phyloP scores from a whole-genome alignment of 2,888 invertebrate species.

The Thumatha senex region DNA sequence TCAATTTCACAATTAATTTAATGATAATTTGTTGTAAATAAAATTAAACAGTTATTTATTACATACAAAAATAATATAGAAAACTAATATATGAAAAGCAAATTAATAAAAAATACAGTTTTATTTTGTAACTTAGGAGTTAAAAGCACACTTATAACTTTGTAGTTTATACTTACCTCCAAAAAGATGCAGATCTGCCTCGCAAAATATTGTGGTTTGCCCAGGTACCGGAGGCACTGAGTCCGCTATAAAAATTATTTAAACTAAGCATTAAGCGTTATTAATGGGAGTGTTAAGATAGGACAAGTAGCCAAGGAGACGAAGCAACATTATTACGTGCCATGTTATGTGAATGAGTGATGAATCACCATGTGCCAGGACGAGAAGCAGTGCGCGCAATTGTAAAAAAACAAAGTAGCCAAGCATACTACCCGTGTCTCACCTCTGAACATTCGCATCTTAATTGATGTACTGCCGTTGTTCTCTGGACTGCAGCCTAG shows the following conservation, averaged over 20 bases:
- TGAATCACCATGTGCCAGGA: not conserved
- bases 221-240: constrained; percentile 4
- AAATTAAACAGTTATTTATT: no score
- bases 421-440: constrained; percentile 24
- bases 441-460: constrained; percentile 39
- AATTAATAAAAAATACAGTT: not conserved
- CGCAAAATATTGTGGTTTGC: not conserved
- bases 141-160: not conserved
- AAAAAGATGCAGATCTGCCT: not conserved
- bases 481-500: constrained; percentile 32
- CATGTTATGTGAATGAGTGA: not conserved
- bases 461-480: constrained; percentile 18
- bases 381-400: constrained; percentile 16
- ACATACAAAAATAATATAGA: no score
- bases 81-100: no score
- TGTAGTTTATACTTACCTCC: constrained; percentile 7
- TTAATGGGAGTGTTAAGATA: constrained; percentile 4
- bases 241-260: constrained; percentile 9
- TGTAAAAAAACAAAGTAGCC: constrained; percentile 17
- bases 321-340: constrained; percentile 1
- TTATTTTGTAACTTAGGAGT: not conserved
- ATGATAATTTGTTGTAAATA: no score
- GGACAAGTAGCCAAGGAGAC: constrained; percentile 1
- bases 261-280: constrained; percentile 13
- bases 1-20: no score